Percentiles rank a stretch among this genome's conserved stretches.
These are phyloP conservation scores for Nautilus pompilius DNA, from an alignment of 1,140 invertebrate genomes.

Conservation along the genomic window DNA sequence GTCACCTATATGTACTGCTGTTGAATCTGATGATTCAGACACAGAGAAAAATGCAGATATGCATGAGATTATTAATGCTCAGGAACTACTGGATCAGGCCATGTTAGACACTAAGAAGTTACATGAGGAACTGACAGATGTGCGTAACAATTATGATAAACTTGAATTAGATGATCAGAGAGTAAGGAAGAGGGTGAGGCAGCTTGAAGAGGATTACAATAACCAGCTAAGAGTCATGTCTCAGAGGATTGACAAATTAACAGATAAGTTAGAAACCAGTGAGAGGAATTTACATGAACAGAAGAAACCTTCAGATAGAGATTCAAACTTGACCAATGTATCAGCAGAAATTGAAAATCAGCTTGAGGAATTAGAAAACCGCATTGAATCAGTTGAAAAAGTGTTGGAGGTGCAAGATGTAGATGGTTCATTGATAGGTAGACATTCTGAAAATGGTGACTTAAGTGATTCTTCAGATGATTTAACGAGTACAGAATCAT, in stretches of 20 bases:
- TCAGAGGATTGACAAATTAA: constrained; percentile 28
- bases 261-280: constrained; percentile 16
- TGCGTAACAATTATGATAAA: constrained; percentile 1
- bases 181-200: constrained; percentile 21
- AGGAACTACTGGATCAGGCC: constrained; percentile 15
- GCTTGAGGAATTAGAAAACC: constrained; percentile 31
- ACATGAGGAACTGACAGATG: constrained; percentile 26
- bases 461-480: constrained; percentile 11
- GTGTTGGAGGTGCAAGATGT: constrained; percentile 15
- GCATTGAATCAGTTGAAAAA: constrained; percentile 30
- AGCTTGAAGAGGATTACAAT: constrained; percentile 27
- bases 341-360: constrained; percentile 33
- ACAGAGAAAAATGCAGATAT: too few relatives aligned
- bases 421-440: constrained; percentile 3
- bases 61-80: not conserved
- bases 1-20: too few relatives aligned
- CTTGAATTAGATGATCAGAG: constrained; percentile 15
- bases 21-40: too few relatives aligned
- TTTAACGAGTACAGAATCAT: constrained; percentile 11
- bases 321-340: not conserved
- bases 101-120: constrained; percentile 31
- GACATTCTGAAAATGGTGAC: constrained; percentile 9
- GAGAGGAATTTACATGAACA: not conserved
- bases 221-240: constrained; percentile 18
- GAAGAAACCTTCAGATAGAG: not conserved